A percentile compares a stretch with the other conserved stretches of the same genome.
Evolutionary conservation across 2,888 invertebrate genomes (phyloP).

Genomic region (Myopa tessellatipennis): DNA sequence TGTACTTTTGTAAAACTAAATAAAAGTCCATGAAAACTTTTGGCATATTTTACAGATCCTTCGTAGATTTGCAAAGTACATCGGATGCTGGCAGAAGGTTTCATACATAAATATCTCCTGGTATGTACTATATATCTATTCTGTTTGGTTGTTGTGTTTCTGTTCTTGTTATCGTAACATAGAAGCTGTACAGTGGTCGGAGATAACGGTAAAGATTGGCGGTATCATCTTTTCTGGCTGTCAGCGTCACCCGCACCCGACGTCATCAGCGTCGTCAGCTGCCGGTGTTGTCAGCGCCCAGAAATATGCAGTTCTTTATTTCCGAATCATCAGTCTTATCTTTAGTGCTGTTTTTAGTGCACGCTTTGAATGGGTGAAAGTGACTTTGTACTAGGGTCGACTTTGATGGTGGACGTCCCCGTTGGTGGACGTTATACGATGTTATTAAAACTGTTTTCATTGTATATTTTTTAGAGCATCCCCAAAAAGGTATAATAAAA

Average conservation of each 20-base stretch:
- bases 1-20: not conserved
- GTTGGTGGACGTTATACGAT: no score
- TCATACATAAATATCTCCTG: not conserved
- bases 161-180: not conserved
- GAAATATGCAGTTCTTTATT: constrained; percentile 21
- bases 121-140: not conserved
- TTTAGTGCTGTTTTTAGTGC: not conserved
- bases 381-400: no score
- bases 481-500: no score
- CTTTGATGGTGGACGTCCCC: no score
- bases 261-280: not conserved
- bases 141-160: not conserved
- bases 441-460: no score
- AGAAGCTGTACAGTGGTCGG: not conserved
- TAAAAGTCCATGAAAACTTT: constrained; percentile 24
- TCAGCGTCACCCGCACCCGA: constrained; percentile 10
- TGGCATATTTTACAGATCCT: constrained; percentile 31
- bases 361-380: not conserved
- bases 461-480: no score
- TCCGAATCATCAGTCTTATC: constrained; percentile 7
- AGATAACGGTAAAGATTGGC: not conserved
- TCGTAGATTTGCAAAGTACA: constrained; percentile 11
- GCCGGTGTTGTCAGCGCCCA: not conserved
- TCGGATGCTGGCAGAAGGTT: constrained; percentile 15
- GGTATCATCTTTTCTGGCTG: constrained; percentile 12